These are phyloP conservation scores for Amphiprion percula DNA, from an alignment of 2,113 vertebrate genomes.

Conservation along the genomic window DNA sequence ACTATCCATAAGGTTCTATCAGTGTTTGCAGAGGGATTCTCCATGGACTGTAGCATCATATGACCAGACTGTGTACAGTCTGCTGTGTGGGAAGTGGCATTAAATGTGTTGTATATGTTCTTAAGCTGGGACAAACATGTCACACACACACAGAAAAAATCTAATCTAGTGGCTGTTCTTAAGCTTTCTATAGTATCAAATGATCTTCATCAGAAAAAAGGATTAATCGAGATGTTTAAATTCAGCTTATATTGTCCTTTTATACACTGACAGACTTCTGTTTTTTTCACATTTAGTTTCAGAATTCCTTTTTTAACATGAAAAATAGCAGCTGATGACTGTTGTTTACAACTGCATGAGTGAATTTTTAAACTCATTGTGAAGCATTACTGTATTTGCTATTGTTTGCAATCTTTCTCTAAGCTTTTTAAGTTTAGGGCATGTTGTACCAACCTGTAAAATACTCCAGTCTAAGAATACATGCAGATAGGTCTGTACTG, in stretches of 20 bases:
- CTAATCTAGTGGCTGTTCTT: too few relatives aligned
- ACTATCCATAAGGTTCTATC: too few relatives aligned
- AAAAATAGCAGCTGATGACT: not conserved
- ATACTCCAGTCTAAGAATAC: not conserved
- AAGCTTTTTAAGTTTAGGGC: too few relatives aligned
- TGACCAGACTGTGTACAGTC: conserved; percentile 44
- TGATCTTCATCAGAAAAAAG: too few relatives aligned
- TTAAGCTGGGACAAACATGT: not conserved
- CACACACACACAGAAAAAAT: not conserved
- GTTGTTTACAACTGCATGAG: not conserved
- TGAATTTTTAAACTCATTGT: not conserved
- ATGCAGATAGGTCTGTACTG: too few relatives aligned
- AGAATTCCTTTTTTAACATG: not conserved
- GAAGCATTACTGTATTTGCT: not conserved
- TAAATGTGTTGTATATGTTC: too few relatives aligned
- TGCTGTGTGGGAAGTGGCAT: conserved; percentile 42
- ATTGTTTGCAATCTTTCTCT: not conserved
- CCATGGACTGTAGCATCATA: conserved; percentile 24
- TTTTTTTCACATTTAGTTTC: not conserved
- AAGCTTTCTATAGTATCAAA: too few relatives aligned
- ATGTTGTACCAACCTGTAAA: not conserved
- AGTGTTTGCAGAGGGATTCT: not conserved
- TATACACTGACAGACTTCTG: too few relatives aligned
- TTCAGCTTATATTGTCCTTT: too few relatives aligned
- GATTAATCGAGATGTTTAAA: too few relatives aligned